Conservation (phyloP, 2,888 invertebrate species). For the Ashinkailepas kermadecensis region DNA sequence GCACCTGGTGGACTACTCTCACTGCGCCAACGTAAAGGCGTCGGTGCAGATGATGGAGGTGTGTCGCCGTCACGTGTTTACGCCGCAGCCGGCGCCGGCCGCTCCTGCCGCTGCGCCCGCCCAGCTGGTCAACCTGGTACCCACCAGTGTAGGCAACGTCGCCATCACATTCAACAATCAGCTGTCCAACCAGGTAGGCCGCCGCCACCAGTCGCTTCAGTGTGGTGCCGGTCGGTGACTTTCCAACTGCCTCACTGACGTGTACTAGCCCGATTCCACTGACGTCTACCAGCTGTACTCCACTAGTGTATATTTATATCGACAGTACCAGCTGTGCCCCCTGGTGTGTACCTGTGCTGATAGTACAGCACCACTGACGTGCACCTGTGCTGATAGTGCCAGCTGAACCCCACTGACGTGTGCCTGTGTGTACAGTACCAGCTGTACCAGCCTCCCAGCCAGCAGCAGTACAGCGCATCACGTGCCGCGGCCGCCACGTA, state of each 20-base stretch:
- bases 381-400: slow-evolving; percentile 28
- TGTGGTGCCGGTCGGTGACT: background rate
- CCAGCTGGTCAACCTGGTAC: slow-evolving; percentile 44
- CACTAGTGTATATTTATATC: too few species aligned
- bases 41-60: slow-evolving; percentile 97
- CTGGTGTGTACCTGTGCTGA: too few species aligned
- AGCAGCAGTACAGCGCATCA: slow-evolving; percentile 31
- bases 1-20: slow-evolving; percentile 90
- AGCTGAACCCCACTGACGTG: too few species aligned
- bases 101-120: slow-evolving; percentile 39
- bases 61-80: slow-evolving; percentile 47
- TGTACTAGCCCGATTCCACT: background rate
- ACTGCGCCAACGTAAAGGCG: slow-evolving; percentile 93
- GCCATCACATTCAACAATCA: slow-evolving; percentile 84
- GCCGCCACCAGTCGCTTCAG: background rate
- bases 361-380: background rate
- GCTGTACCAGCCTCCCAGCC: slow-evolving; percentile 38
- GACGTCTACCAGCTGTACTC: too few species aligned
- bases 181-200: slow-evolving; percentile 57
- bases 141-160: slow-evolving; percentile 72
- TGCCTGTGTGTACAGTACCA: slow-evolving; percentile 37
- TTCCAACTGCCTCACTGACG: background rate
- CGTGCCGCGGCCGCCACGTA: slow-evolving; percentile 33
- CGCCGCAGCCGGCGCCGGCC: slow-evolving; percentile 24
- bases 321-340: too few species aligned